Percentiles rank a stretch among this genome's conserved stretches.
Evolutionary conservation across 2,888 invertebrate species (phyloP).

Genomic region (Chrysotoxum bicinctum): DNA sequence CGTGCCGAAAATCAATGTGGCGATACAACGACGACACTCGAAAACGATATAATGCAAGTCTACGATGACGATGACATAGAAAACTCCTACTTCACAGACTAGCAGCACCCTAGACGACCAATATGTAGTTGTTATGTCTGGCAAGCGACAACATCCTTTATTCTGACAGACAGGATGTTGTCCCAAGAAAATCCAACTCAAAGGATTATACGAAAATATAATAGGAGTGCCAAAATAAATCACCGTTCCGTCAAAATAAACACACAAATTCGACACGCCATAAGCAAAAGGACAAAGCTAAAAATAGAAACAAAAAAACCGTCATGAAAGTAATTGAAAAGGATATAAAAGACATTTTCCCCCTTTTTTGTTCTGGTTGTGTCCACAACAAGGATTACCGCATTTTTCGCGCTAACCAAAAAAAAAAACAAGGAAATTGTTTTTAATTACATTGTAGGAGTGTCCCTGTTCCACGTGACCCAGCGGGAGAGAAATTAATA

Average conservation of each 20-base stretch:
- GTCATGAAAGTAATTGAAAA: slow-evolving; percentile 44
- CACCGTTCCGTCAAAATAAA: slow-evolving; percentile 57
- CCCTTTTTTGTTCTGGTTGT: not conserved
- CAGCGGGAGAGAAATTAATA: slow-evolving; percentile 60
- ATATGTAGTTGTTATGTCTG: slow-evolving; percentile 20
- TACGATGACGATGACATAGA: slow-evolving; percentile 19
- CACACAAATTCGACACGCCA: slow-evolving; percentile 55
- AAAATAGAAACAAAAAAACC: not conserved
- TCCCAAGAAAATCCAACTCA: not conserved
- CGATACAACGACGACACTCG: slow-evolving; percentile 33
- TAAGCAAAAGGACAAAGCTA: slow-evolving; percentile 29
- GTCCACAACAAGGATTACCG: slow-evolving; percentile 58
- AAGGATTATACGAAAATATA: not conserved
- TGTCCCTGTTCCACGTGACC: not conserved
- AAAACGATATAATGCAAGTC: slow-evolving; percentile 37
- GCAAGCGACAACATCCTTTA: slow-evolving; percentile 48
- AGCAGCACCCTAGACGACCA: not conserved
- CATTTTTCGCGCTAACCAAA: slow-evolving; percentile 6
- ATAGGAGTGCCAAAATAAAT: slow-evolving; percentile 52
- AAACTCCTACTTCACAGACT: slow-evolving; percentile 9
- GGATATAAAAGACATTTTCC: slow-evolving; percentile 41
- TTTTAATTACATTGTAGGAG: slow-evolving; percentile 59
- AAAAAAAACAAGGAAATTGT: slow-evolving; percentile 42
- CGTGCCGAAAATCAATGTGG: slow-evolving; percentile 60
- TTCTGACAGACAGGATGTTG: slow-evolving; percentile 35